phyloP scores from a whole-genome alignment of 2,888 invertebrate genomes.

The Morpho deidamia region DNA sequence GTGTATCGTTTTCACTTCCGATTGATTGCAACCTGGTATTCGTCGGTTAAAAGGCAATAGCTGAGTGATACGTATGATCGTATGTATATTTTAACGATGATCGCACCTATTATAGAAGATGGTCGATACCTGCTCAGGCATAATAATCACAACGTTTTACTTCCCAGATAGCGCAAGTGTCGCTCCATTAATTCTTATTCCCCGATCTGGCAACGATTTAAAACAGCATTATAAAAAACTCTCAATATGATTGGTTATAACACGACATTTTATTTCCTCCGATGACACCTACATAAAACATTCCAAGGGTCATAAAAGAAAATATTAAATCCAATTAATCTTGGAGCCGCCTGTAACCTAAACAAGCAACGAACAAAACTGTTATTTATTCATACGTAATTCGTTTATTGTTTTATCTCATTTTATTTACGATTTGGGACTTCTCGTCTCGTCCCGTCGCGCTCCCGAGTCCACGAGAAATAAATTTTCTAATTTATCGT shows the following conservation, averaged over 20 bases:
- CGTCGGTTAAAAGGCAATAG: too few species aligned
- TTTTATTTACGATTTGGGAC: conserved; percentile 67
- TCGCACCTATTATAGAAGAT: too few species aligned
- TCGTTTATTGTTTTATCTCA: conserved; percentile 77
- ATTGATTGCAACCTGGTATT: too few species aligned
- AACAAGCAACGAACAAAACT: conserved; percentile 67
- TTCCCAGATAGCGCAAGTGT: too few species aligned
- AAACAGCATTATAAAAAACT: not conserved
- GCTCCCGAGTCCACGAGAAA: conserved; percentile 43
- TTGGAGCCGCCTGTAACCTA: conserved; percentile 51
- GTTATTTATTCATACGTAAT: conserved; percentile 75
- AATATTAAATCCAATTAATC: conserved; percentile 24
- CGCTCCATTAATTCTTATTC: not conserved
- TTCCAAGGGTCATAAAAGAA: conserved; percentile 17
- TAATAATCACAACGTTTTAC: too few species aligned
- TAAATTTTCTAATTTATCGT: conserved; percentile 72
- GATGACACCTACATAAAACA: conserved; percentile 19
- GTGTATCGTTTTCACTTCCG: too few species aligned
- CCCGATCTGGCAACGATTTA: not conserved
- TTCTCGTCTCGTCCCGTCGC: conserved; percentile 40
- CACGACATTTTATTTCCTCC: conserved; percentile 8
- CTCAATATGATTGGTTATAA: conserved; percentile 12
- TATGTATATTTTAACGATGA: too few species aligned
- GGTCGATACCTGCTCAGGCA: too few species aligned
- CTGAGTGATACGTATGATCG: too few species aligned